A percentile compares a stretch with the other conserved stretches of the same genome.
Conservation (phyloP, 2,797 vertebrate species). For the Pseudocheirus occidentalis region DNA sequence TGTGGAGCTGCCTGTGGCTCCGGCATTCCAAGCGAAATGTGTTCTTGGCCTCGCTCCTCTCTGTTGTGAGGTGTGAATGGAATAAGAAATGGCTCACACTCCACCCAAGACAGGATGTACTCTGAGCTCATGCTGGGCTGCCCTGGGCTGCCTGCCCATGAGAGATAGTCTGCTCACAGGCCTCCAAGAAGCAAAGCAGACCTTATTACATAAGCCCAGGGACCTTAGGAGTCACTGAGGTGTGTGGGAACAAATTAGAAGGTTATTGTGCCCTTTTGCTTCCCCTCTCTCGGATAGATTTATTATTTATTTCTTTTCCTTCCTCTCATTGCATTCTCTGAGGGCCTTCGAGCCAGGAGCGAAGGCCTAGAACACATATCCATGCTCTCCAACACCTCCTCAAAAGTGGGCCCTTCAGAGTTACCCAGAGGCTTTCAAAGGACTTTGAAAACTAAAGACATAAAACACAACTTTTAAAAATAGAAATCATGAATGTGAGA, state of each 20-base stretch:
- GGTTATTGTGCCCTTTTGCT: not conserved
- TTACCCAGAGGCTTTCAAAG: constrained; percentile 26
- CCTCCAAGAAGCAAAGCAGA: not conserved
- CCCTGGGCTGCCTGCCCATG: not conserved
- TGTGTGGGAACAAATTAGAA: constrained; percentile 8
- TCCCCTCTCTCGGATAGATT: constrained; percentile 2
- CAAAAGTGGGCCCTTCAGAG: not conserved
- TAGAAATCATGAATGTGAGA: too few relatives aligned
- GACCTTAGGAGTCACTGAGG: not conserved
- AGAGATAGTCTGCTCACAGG: rapidly evolving
- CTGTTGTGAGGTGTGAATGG: constrained; percentile 24
- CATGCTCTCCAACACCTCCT: not conserved
- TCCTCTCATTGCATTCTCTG: not conserved
- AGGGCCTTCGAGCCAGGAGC: not conserved
- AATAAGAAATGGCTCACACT: constrained; percentile 11
- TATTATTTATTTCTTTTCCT: constrained; percentile 33
- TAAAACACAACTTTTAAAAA: not conserved
- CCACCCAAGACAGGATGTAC: constrained; percentile 39
- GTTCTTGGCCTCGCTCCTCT: constrained; percentile 45
- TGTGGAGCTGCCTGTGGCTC: constrained; percentile 35
- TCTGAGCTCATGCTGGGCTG: not conserved
- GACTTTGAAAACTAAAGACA: constrained; percentile 24
- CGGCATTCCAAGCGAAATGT: constrained; percentile 38
- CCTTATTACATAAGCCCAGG: not conserved
- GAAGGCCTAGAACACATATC: not conserved